Evolutionary conservation across 1,140 invertebrate genomes (phyloP).

Genomic region (Apis cerana): DNA sequence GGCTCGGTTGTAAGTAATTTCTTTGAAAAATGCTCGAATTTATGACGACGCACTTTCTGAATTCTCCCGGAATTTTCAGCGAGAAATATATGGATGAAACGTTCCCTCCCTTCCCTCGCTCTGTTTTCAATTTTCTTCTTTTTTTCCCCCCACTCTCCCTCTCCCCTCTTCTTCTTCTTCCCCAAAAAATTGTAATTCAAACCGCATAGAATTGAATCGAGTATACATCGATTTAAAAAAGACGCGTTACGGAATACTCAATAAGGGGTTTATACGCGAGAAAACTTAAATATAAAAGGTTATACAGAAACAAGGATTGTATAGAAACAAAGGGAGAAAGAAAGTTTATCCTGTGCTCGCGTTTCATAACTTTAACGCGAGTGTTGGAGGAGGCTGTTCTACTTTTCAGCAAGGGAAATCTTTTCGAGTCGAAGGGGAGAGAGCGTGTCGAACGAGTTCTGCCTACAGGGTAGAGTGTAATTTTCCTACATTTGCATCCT

Average conservation of each 20-base stretch:
- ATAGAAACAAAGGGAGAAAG: too few relatives aligned
- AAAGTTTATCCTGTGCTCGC: background rate
- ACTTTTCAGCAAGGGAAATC: background rate
- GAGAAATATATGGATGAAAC: background rate
- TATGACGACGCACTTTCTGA: background rate
- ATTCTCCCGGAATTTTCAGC: background rate
- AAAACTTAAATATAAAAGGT: background rate
- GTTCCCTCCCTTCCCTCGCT: fast-evolving
- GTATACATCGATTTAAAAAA: background rate
- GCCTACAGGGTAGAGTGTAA: background rate
- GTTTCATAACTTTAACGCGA: constrained; percentile 1
- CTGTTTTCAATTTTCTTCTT: background rate
- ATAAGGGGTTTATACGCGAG: background rate
- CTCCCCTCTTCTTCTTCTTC: background rate
- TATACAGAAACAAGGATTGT: background rate
- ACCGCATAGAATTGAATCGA: background rate
- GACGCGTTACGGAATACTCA: background rate
- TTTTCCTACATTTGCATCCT: background rate
- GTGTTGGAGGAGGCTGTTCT: background rate
- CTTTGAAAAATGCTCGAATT: background rate
- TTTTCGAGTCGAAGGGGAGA: background rate
- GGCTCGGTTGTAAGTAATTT: background rate
- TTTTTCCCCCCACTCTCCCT: background rate
- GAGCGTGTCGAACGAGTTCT: background rate
- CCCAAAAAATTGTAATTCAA: background rate